Evolutionary conservation across 2,888 invertebrate genomes (phyloP).

Genomic region (Ligdia adustata): DNA sequence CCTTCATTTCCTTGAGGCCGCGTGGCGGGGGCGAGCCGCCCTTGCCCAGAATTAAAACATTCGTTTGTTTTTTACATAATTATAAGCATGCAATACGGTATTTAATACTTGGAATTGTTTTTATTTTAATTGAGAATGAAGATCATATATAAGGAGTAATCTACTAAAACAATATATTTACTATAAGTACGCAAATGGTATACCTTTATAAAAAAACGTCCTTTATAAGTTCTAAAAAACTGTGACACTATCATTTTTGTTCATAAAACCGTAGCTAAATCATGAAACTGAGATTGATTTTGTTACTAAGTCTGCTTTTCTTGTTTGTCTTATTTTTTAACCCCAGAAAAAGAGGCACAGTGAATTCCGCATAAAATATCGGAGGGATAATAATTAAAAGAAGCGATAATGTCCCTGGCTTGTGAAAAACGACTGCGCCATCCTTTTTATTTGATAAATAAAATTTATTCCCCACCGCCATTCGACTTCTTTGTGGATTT

Average conservation of each 20-base stretch:
- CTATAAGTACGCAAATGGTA: too few relatives aligned
- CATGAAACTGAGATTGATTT: too few relatives aligned
- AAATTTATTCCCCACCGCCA: constrained; percentile 76
- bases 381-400: constrained; percentile 83
- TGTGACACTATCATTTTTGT: too few relatives aligned
- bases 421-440: constrained; percentile 81
- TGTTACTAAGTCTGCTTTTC: not conserved
- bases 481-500: constrained; percentile 64
- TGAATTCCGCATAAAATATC: constrained; percentile 68
- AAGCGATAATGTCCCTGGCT: constrained; percentile 80
- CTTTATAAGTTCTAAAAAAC: too few relatives aligned
- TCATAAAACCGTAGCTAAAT: too few relatives aligned
- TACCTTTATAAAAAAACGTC: too few relatives aligned
- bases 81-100: constrained; percentile 47
- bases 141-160: too few relatives aligned
- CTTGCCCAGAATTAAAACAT: constrained; percentile 72
- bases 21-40: constrained; percentile 71
- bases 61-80: constrained; percentile 56
- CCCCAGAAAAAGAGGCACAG: constrained; percentile 36
- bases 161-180: too few relatives aligned
- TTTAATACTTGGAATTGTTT: constrained; percentile 30
- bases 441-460: constrained; percentile 85
- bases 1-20: constrained; percentile 81
- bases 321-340: constrained; percentile 13
- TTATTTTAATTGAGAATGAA: constrained; percentile 14